Base-by-base conservation (phyloP, 2,113 vertebrate genomes). In the Crotalus viridis region DNA sequence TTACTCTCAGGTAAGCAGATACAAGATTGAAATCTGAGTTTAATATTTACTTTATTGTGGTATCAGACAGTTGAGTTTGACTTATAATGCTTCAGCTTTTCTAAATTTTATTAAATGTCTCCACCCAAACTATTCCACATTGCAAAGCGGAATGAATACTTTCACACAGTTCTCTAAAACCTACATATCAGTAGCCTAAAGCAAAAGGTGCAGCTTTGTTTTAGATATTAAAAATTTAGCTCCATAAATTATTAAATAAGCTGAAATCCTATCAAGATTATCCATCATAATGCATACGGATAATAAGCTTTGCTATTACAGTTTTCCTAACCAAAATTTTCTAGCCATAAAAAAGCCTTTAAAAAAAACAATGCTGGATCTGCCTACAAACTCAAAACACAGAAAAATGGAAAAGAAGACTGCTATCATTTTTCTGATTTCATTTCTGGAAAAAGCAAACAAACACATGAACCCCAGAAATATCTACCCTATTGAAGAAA, bases 351-450 rank as follows among this genome's bases (percentile, higher is more conserved):
- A 61, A 51, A 91, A 88, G 17, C 0, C 10, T 19, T 81, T 81
- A 39, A 33, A 15, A 33, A 0, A 57, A 4, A 54, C 22, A n/a
- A 90, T 39, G 87, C 57, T 92, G 93, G 94, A 7, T 94, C 95
- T 94, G 86, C 87, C 4, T 0, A 93, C 0, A 95, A 92, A 95
- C 3, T 69, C 88, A 89, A 93, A 92, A 26, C 86, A 2, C 39
- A 54, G n/a, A 22, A 54, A 90, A 91, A 48, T 61, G 24, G 43
- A 1, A 10, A 15, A 1, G 3, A 28, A 54, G 3, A 74, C 81
- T 3, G 56, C 6, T 81, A 69, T 89, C 5, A 22, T 89, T 94
- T 92, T 55, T 57, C 90, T 13, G 1, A 1, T 94, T 3, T 10
- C 88, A 10, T 19, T 17, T 88, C 95, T 24, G 12, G 87, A 2